Evolutionary conservation across 2,888 invertebrate species (phyloP).

Genomic region (Periphyllus acericola): DNA sequence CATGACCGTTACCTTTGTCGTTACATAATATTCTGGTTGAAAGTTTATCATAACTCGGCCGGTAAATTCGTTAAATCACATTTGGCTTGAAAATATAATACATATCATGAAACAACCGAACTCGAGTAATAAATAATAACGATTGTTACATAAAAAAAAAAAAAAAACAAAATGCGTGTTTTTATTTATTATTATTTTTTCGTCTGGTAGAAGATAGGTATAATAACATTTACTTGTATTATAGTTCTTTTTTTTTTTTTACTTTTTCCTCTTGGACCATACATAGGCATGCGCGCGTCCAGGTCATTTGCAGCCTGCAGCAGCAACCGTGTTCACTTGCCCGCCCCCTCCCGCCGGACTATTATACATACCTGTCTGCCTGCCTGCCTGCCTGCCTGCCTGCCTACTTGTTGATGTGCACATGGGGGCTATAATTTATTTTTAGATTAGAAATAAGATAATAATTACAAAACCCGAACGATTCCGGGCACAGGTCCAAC

Average conservation of each 20-base stretch:
- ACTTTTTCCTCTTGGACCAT: not conserved
- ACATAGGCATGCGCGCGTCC: slow-evolving; percentile 3
- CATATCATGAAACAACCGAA: not conserved
- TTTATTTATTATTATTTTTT: not conserved
- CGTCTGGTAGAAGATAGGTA: slow-evolving; percentile 4
- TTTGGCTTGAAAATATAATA: not conserved
- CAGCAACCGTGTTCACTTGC: slow-evolving; percentile 5
- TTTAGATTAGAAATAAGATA: slow-evolving; percentile 61
- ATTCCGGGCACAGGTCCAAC: not conserved
- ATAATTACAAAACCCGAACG: slow-evolving; percentile 25
- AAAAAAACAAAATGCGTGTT: not conserved
- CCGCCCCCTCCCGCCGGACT: not conserved
- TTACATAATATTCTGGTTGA: not conserved
- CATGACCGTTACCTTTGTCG: slow-evolving; percentile 1
- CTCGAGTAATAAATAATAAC: slow-evolving; percentile 21
- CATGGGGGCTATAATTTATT: slow-evolving; percentile 52
- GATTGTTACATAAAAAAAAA: slow-evolving; percentile 17
- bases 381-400: slow-evolving; percentile 15
- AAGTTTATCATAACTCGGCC: not conserved
- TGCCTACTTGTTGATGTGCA: slow-evolving; percentile 45
- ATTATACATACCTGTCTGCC: slow-evolving; percentile 5
- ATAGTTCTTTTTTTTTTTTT: not conserved
- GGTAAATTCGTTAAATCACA: slow-evolving; percentile 14
- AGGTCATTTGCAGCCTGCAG: slow-evolving; percentile 36
- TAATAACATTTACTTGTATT: not conserved